Percentiles rank a stretch among this genome's conserved stretches.
Conservation (phyloP, 2,797 vertebrate species). For the Bradypus variegatus region DNA sequence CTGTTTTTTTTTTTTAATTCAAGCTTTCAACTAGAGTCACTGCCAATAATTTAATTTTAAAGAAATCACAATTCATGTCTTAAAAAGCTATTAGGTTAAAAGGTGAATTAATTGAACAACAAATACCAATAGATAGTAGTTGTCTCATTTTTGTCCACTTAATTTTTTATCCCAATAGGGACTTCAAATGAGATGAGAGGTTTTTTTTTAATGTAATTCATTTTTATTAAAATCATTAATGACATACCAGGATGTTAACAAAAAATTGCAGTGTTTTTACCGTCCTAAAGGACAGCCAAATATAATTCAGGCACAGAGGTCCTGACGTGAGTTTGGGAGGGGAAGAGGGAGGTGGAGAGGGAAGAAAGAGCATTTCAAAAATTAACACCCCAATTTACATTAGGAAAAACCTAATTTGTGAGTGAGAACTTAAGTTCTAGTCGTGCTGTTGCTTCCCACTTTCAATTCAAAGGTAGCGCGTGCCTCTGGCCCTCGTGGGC, state of each 20-base stretch:
- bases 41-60: slow-evolving; percentile 14
- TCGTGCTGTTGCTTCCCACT: not conserved
- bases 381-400: not conserved
- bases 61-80: slow-evolving; percentile 30
- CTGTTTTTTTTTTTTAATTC: not conserved
- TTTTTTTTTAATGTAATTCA: not conserved
- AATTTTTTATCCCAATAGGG: not conserved
- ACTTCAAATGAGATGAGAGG: not conserved
- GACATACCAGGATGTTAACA: not conserved
- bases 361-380: not conserved
- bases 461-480: not conserved
- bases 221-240: not conserved
- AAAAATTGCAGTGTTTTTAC: not conserved
- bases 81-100: not conserved
- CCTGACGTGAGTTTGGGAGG: not conserved
- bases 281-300: not conserved
- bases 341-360: not conserved
- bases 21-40: not conserved
- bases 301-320: not conserved
- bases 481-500: not conserved
- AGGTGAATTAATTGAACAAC: not conserved
- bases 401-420: not conserved
- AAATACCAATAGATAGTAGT: not conserved
- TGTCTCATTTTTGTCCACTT: not conserved
- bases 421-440: not conserved